Evolutionary conservation across 2,797 vertebrate species (phyloP), one percentile per base, ranked within the genome.

Genomic region (Anolis apletophallus): DNA sequence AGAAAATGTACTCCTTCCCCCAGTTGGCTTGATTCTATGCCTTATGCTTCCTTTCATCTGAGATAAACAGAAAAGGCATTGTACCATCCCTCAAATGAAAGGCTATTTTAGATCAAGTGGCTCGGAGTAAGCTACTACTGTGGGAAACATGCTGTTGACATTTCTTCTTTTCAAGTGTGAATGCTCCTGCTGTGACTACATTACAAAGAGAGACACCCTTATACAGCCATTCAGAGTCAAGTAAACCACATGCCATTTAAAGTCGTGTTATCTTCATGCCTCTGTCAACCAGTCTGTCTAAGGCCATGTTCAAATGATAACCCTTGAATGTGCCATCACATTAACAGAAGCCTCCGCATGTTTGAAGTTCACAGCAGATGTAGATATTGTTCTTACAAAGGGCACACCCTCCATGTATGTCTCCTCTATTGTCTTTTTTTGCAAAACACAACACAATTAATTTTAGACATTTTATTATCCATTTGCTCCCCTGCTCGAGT

Each of bases 141-240:
- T 82, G 68, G 68, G 52, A 57, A 82, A 57, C 81, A 72, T 72
- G 68, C 8, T 7, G 23, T 23, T 57, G 52, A 82, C 52, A 82
- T 72, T 72, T 82, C 68, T 46, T 72, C 52, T 71, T 72, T 17
- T 82, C 36, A 82, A 17, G 68, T 32, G 34, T 57, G 54, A 82
- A 82, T 32, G 32, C 52, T 82, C 81, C 81, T 57, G 68, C 81
- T 57, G 68, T 72, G 81, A 71, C 32, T 40, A 36, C 29, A 72
- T 82, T 55, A 29, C 21, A 72, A 57, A 57, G 52, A 67, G 17
- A 50, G 61, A 68, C 40, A 16, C 69, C 32, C 32, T 36, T 34
- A 72, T 26, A 80, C 26, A 52, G 40, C 16, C 40, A 50, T 80
- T 50, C 29, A 19, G 67, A 67, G 40, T 64, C 79, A 23, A 55